Base-by-base conservation (phyloP, 2,888 invertebrate genomes). In the Pammene fasciana region DNA sequence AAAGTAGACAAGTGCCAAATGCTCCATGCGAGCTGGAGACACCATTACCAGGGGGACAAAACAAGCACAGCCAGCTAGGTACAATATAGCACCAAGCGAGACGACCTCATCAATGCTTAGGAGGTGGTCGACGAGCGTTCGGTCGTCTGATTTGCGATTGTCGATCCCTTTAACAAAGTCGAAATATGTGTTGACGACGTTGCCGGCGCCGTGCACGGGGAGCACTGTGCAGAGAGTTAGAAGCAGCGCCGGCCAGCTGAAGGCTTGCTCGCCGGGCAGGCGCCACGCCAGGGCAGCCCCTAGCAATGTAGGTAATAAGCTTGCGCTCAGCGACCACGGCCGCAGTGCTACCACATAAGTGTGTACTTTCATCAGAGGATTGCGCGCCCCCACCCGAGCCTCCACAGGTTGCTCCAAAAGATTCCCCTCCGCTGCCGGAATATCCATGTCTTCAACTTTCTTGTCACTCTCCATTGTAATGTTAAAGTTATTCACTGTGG, bases 101-200 rank as follows among this genome's bases (percentile, higher is more conserved):
- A 97, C 97, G 54, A 99, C 96, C 93, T 96, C 94, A 79, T 94
- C 93, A 71, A 85, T 88, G 75, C 88, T 90, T 65, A 99, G 93
- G 78, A 98, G 95, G 77, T 97, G 96, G 90, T 99, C 99, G n/a
- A 99, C 98, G 67, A 99, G 93, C 76, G 97, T 98, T 81, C 98
- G 94, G 84, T 99, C 99, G 83, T 99, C 98, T 76, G 98, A 97
- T 90, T 97, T 97, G 73, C 97, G 94, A 84, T 96, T 97, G 86
- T 99, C 99, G 68, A 99, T 98, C 57, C 97, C 99, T 91, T 97
- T 97, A 43, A 97, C 95, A 84, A 97, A 99, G 88, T 99, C 99
- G 85, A 96, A 99, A 86, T 98, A 99, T 0, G 99, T 99, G 87
- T 99, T 99, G 34, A 99, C 98, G 50, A 99, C 96, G 89, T 99